A percentile compares a stretch with the other conserved stretches of the same genome.
phyloP scores from a whole-genome alignment of 2,113 vertebrate genomes.

The Colossoma macropomum region DNA sequence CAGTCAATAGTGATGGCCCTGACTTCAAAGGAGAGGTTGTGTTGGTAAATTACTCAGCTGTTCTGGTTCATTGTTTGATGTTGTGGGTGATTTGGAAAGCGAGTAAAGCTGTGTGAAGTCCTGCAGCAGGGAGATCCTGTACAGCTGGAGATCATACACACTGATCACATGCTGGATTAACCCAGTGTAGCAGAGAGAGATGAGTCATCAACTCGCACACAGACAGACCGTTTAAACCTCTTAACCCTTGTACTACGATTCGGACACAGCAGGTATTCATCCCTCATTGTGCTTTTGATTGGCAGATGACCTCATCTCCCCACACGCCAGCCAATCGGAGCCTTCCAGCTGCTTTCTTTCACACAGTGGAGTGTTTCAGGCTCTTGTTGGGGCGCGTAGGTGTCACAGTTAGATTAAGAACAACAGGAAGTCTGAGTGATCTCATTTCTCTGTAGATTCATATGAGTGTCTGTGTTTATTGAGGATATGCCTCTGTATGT shows the following conservation, averaged over 20 bases:
- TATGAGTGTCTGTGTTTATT: neutral
- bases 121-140: constrained; percentile 20
- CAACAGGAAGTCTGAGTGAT: constrained; percentile 27
- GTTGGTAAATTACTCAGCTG: constrained; percentile 2
- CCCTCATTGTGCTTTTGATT: constrained; percentile 18
- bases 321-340: constrained; percentile 19
- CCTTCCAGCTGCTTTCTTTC: constrained; percentile 13
- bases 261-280: neutral
- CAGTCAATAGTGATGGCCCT: neutral
- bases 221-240: constrained; percentile 33
- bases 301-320: constrained; percentile 48
- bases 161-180: constrained; percentile 50
- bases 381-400: neutral
- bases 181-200: constrained; percentile 21
- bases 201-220: constrained; percentile 43
- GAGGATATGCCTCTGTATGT: neutral
- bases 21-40: neutral
- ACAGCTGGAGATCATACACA: constrained; percentile 40
- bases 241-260: constrained; percentile 8
- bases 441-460: constrained; percentile 12
- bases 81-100: neutral
- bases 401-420: constrained; percentile 35
- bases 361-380: neutral
- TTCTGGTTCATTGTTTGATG: constrained; percentile 26
- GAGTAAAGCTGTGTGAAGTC: constrained; percentile 7